Percentiles rank a stretch among this genome's conserved stretches.
Conservation (phyloP, 2,113 vertebrate species). For the Python bivittatus region DNA sequence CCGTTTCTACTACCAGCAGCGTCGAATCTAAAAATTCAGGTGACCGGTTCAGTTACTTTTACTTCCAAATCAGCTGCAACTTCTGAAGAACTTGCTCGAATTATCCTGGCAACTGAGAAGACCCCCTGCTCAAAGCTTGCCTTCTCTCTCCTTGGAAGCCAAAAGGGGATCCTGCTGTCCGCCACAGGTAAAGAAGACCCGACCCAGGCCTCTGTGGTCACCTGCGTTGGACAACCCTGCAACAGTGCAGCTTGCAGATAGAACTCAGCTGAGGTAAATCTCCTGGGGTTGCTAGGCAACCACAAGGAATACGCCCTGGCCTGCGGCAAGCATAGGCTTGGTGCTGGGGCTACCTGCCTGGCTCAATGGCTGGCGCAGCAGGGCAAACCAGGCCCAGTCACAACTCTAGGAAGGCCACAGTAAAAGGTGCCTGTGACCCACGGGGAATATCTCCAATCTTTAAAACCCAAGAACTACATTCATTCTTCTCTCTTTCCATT, state of each 20-base stretch:
- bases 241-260: background rate
- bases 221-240: background rate
- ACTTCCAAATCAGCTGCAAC: background rate
- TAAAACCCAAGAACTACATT: background rate
- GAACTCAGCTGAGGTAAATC: background rate
- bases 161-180: background rate
- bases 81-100: background rate
- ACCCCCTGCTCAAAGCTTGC: background rate
- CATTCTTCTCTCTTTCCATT: too few species aligned
- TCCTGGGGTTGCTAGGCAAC: constrained; percentile 10
- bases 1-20: background rate
- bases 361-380: background rate
- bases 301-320: too few species aligned
- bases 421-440: background rate
- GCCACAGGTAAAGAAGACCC: background rate
- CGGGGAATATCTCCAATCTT: background rate
- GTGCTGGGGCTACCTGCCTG: background rate
- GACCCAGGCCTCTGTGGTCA: background rate
- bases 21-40: background rate
- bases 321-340: background rate
- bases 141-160: background rate
- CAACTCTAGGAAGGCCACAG: background rate
- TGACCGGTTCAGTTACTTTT: background rate
- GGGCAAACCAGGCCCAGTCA: background rate
- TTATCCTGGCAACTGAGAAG: background rate